Evolutionary conservation across 2,797 vertebrate species (phyloP), one percentile per base, ranked within the genome.

Genomic region (Lithobates sylvaticus): DNA sequence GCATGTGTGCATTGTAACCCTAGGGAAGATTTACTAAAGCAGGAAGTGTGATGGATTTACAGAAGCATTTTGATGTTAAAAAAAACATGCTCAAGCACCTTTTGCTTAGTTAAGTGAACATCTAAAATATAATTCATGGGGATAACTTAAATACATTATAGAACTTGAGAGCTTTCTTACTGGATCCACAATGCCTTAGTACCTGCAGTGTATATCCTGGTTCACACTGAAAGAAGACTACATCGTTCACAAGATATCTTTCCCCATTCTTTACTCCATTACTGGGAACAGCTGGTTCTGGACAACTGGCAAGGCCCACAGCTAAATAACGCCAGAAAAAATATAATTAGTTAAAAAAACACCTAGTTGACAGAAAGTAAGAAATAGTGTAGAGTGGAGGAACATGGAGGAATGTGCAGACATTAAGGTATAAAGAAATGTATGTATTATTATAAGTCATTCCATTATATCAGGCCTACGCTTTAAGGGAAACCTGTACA

Each of bases 191-290:
- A n/a, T 23, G 18, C 54, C 54, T 61, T 61, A 61, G 54, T 69
- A 95, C 98, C 98, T 99, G 98, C 9, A 99, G 95, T 1, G 96
- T 97, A 21, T 99, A 99, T 88, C 98, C 98, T 0, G 97, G 97
- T 88, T 99, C 98, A 64, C 98, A 99, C 87, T 97, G 97, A 92
- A 99, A 99, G 23, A 97, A 98, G 86, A 99, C 96, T 36, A 99
- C 98, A 0, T 97, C 97, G 74, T 98, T 99, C 95, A 99, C 98
- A 89, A 99, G 93, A 76, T 98, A 97, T 76, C 98, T 95, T 70
- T 99, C 98, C 0, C 98, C 98, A 0, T 95, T 88, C 93, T 98
- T 99, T 88, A 98, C 92, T 15, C 97, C 96, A 0, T 97, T 99
- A 88, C 97, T 97, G 0, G 98, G 98, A 7, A 99, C 89, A 0